A percentile compares a stretch with the other conserved stretches of the same genome.
Conservation (phyloP, 2,888 invertebrate species). For the Andrena bicolor region DNA sequence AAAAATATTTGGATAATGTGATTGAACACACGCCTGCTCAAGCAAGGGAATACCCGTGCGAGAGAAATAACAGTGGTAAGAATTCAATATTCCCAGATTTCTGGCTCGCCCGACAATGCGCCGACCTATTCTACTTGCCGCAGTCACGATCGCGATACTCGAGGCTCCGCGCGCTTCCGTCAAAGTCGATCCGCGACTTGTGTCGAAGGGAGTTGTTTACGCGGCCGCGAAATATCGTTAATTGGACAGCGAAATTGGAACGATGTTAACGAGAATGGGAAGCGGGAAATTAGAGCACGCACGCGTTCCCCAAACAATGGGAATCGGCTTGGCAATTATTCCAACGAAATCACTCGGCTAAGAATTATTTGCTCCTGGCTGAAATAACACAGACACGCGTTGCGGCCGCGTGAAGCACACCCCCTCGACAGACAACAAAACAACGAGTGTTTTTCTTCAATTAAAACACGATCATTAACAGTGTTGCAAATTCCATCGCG, state of each 20-base stretch:
- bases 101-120: neutral
- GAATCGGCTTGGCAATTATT: conserved; percentile 7
- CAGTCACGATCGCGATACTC: neutral
- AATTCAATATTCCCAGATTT: conserved; percentile 9
- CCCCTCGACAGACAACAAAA: neutral
- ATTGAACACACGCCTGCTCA: neutral
- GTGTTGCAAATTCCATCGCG: neutral
- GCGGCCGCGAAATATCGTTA: neutral
- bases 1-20: too few species aligned
- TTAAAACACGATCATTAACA: conserved; percentile 1
- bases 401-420: neutral
- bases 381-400: conserved; percentile 1
- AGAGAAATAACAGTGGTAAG: neutral
- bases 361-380: conserved; percentile 1
- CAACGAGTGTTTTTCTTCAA: neutral
- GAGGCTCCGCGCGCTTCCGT: neutral
- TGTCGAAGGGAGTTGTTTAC: neutral
- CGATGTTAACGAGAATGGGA: neutral
- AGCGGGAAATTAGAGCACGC: neutral
- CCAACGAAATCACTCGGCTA: conserved; percentile 19
- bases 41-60: neutral
- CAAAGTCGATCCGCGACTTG: neutral
- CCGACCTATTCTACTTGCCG: conserved; percentile 36
- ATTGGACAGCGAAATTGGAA: conserved; percentile 14
- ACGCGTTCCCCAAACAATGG: neutral